These are phyloP conservation scores for Callithrix jacchus DNA, from an alignment of 2,113 vertebrate genomes.

Conservation along the genomic window DNA sequence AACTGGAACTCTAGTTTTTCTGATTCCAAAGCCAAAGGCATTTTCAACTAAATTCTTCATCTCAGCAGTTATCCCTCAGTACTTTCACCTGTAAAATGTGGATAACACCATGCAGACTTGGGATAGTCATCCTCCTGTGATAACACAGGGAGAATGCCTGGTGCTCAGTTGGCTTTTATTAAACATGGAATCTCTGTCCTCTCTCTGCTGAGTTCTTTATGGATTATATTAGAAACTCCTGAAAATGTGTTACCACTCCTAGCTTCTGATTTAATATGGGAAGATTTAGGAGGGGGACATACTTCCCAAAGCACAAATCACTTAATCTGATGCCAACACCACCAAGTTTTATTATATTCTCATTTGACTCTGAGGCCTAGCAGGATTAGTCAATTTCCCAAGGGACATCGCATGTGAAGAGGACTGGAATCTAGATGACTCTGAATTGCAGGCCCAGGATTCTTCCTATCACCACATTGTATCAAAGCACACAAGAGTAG, in stretches of 20 bases:
- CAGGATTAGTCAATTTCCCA: not conserved
- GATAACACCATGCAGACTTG: accelerated
- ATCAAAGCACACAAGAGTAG: not conserved
- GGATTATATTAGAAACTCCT: not conserved
- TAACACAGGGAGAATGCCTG: not conserved
- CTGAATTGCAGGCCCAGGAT: not conserved
- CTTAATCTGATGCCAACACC: not conserved
- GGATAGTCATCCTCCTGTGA: not conserved
- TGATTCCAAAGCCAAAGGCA: not conserved
- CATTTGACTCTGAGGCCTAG: not conserved
- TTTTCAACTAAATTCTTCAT: not conserved
- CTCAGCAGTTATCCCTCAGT: not conserved
- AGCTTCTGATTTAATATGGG: not conserved
- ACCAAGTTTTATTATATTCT: not conserved
- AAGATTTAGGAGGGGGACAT: not conserved
- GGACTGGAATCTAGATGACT: not conserved
- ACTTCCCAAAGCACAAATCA: not conserved
- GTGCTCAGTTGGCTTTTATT: not conserved
- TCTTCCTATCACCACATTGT: not conserved
- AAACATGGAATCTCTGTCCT: not conserved
- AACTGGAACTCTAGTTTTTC: not conserved
- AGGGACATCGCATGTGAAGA: not conserved
- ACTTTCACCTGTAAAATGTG: not conserved
- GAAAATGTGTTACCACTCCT: not conserved
- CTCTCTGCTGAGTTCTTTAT: not conserved